These are phyloP conservation scores for Dioctria rufipes DNA, from an alignment of 2,888 invertebrate species.

Conservation along the genomic window DNA sequence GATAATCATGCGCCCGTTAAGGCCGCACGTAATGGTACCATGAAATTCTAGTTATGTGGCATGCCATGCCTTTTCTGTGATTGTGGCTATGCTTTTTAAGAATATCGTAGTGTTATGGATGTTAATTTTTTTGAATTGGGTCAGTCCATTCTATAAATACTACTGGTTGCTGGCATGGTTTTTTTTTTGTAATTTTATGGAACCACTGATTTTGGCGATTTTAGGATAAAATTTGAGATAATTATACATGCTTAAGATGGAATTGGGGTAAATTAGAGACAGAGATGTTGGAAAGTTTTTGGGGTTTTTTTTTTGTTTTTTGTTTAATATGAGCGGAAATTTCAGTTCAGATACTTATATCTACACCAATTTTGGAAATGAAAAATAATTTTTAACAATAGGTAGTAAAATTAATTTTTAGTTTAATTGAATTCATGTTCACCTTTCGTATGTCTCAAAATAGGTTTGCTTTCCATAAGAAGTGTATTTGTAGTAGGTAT, in stretches of 20 bases:
- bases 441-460: too few species aligned
- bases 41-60: conserved; percentile 38
- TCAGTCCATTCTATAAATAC: background rate
- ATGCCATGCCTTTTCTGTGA: conserved; percentile 3
- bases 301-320: too few species aligned
- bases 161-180: background rate
- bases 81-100: background rate
- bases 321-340: too few species aligned
- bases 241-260: background rate
- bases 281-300: too few species aligned
- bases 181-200: background rate
- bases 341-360: too few species aligned
- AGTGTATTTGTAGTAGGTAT: too few species aligned
- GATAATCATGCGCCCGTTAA: conserved; percentile 43
- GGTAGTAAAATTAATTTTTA: too few species aligned
- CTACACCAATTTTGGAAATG: too few species aligned
- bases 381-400: too few species aligned
- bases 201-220: background rate
- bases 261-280: conserved; percentile 1
- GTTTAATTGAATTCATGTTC: too few species aligned
- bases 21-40: conserved; percentile 55
- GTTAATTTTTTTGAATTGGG: conserved; percentile 37
- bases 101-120: conserved; percentile 19
- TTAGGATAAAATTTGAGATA: background rate
- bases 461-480: too few species aligned